phyloP scores from a whole-genome alignment of 2,888 invertebrate species.

The Seira sanloemensis region DNA sequence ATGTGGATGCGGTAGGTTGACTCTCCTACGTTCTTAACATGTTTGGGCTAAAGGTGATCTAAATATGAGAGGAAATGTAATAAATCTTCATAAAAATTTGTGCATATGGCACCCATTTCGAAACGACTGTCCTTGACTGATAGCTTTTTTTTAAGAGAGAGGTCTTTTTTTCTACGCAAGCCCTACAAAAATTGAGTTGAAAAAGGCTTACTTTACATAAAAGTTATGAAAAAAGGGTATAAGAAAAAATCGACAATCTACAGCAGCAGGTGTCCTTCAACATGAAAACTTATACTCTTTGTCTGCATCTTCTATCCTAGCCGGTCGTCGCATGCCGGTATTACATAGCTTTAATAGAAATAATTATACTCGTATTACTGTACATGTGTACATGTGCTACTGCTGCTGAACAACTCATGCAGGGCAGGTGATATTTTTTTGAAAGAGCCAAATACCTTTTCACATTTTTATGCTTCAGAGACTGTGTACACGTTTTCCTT shows the following conservation, averaged over 20 bases:
- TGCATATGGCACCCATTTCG: not conserved
- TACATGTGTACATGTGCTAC: no score
- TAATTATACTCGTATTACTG: not conserved
- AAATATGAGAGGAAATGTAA: no score
- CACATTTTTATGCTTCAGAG: not conserved
- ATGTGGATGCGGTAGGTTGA: no score
- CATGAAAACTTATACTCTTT: constrained; percentile 10
- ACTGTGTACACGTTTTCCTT: not conserved
- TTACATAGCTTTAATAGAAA: no score
- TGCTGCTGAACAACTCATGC: not conserved
- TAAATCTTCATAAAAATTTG: not conserved
- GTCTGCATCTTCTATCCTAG: not conserved
- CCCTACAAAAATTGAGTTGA: not conserved
- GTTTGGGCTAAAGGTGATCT: no score
- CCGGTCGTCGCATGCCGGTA: not conserved
- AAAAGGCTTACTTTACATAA: no score
- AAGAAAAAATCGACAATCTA: no score
- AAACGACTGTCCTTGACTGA: constrained; percentile 6
- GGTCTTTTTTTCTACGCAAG: not conserved
- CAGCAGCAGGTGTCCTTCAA: constrained; percentile 24
- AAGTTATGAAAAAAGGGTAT: no score
- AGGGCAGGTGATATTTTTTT: not conserved
- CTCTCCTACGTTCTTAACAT: no score
- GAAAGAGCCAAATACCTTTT: not conserved
- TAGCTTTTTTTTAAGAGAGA: not conserved